Evolutionary conservation across 2,888 invertebrate genomes (phyloP).

Genomic region (Crossocerus cetratus): DNA sequence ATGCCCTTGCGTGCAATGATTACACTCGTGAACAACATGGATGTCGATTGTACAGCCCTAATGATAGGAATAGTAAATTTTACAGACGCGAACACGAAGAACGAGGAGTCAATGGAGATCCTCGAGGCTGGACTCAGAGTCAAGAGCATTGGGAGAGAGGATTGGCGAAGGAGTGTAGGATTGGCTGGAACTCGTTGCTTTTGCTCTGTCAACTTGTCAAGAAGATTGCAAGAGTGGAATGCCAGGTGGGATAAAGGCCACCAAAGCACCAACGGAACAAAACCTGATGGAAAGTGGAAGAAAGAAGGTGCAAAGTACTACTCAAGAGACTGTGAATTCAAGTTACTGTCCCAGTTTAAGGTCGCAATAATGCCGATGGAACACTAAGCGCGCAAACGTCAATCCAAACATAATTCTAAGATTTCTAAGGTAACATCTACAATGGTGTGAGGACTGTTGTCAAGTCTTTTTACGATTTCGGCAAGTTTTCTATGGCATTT

Average conservation of each 20-base stretch:
- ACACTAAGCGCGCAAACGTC: constrained; percentile 46
- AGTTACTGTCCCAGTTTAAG: too few relatives aligned
- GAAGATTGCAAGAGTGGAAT: too few relatives aligned
- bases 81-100: constrained; percentile 27
- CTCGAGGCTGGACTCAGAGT: neutral
- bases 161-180: constrained; percentile 3
- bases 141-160: too few relatives aligned
- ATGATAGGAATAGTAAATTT: constrained; percentile 40
- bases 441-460: constrained; percentile 36
- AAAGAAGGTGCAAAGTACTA: neutral
- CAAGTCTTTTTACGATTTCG: constrained; percentile 40
- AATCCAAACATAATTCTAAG: constrained; percentile 56
- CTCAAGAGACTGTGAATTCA: too few relatives aligned
- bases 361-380: constrained; percentile 36
- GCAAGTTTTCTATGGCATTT: constrained; percentile 42
- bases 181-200: constrained; percentile 36
- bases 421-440: constrained; percentile 44
- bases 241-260: too few relatives aligned
- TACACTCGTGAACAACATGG: constrained; percentile 33
- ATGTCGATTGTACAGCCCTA: constrained; percentile 54
- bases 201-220: too few relatives aligned
- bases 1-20: neutral
- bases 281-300: constrained; percentile 5
- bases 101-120: constrained; percentile 3
- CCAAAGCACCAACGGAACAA: constrained; percentile 5